phyloP scores from a whole-genome alignment of 2,888 invertebrate genomes.

The Dexiosoma caninum region DNA sequence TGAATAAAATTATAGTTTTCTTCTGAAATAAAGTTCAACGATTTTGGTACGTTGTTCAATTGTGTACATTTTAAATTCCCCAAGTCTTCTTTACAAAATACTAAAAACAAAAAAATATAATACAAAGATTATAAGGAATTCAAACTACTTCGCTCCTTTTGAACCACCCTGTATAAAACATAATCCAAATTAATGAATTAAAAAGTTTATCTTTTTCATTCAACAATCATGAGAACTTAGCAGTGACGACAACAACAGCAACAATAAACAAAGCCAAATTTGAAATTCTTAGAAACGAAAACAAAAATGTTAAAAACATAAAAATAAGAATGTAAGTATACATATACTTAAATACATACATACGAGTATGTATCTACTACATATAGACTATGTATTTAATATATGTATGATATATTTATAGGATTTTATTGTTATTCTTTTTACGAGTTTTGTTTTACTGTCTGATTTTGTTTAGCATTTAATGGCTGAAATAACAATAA shows the following conservation, averaged over 20 bases:
- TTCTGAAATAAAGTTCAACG: no score
- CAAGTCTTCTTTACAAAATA: no score
- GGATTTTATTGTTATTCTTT: constrained; percentile 39
- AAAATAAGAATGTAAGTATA: background rate
- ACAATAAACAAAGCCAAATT: background rate
- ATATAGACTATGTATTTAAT: background rate
- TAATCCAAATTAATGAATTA: constrained; percentile 22
- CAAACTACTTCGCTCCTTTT: no score
- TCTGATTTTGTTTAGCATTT: constrained; percentile 18
- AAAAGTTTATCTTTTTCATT: constrained; percentile 12
- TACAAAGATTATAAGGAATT: no score
- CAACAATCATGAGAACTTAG: background rate
- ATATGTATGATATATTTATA: background rate
- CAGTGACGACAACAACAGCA: background rate
- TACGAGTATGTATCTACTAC: no score
- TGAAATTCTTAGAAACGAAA: constrained; percentile 19
- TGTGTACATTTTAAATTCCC: no score
- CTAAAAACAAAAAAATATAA: no score
- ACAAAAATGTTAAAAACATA: background rate
- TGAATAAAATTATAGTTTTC: no score
- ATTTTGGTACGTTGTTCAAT: no score
- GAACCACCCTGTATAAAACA: no score
- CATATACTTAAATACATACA: background rate
- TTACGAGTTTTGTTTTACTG: constrained; percentile 3
- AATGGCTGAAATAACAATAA: constrained; percentile 10